Evolutionary conservation across 2,888 invertebrate genomes (phyloP), one percentile per base, ranked within the genome.

Genomic region (Podotricha telesiphe): DNA sequence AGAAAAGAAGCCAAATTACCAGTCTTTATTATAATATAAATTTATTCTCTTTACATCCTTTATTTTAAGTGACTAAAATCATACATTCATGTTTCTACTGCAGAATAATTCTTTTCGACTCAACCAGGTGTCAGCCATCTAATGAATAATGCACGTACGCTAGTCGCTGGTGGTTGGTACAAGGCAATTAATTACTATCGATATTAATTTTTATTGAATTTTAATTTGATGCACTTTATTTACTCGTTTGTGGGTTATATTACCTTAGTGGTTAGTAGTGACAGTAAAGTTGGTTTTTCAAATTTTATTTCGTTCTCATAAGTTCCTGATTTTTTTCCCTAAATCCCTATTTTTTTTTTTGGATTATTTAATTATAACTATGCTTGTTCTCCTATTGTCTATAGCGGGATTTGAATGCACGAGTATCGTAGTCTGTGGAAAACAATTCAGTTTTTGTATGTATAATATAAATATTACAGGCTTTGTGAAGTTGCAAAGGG

Each of bases 131-230:
- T 50, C 28, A 47, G 56, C 40, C n/a, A 37, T 17, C 28, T 65
- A 55, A 66, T 66, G 66, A 66, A 66, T 66, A 66, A 66, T 66
- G 58, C 55, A 59, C 47, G 19, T 58, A n/a, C 8, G 40, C 50
- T 42, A 47, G 48, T 22, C 42, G 20, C 50, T 51, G 37, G 17
- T 37, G 20, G 11, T 50, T 66, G 20, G 17, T 47, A 48, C 47
- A 42, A 17, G 15, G 40, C 55, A 59, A 66, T 66, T 59, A 59
- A 66, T 66, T 50, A 66, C 58, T 56, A 59, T 59, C 2, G 58
- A 59, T 59, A 66, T 59, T 56, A 56, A 56, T 28, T 19, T 48
- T 37, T 48, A 47, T 61, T 34, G 19, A 61, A 34, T 48, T 62
- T 62, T 59, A 59, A 59, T 59, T 45, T 13, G 7, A 3, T 59